Percentiles rank a stretch among this genome's conserved stretches.
These are phyloP conservation scores for Oreochromis aureus DNA, from an alignment of 2,113 vertebrate genomes.

Conservation along the genomic window DNA sequence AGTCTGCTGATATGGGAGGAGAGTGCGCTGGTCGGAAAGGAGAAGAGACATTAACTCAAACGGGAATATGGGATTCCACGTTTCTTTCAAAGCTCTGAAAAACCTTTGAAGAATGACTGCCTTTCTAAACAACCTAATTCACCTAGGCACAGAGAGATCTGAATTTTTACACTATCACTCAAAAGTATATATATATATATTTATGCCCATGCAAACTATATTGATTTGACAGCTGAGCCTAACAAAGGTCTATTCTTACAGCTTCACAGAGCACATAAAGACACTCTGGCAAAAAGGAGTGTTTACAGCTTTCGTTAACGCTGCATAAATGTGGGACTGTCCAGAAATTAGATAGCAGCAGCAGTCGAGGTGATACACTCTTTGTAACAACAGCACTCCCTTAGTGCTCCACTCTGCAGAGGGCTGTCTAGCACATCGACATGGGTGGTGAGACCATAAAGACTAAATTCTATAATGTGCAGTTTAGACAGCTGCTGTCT, in stretches of 20 bases:
- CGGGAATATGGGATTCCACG: neutral
- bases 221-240: neutral
- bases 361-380: neutral
- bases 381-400: neutral
- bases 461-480: neutral
- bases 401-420: neutral
- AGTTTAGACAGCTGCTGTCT: neutral
- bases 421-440: neutral
- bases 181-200: neutral
- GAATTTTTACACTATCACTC: neutral
- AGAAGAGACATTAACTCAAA: slow-evolving; percentile 32
- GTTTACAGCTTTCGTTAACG: neutral
- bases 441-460: neutral
- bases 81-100: neutral
- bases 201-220: neutral
- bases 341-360: neutral
- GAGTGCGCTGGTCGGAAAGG: neutral
- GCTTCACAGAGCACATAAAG: neutral
- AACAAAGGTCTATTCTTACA: neutral
- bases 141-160: neutral
- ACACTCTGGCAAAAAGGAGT: neutral
- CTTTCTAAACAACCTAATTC: slow-evolving; percentile 7
- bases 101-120: neutral
- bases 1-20: slow-evolving; percentile 37
- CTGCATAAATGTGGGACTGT: neutral